Conservation (phyloP, 2,113 vertebrate genomes). For the Anas platyrhynchos region DNA sequence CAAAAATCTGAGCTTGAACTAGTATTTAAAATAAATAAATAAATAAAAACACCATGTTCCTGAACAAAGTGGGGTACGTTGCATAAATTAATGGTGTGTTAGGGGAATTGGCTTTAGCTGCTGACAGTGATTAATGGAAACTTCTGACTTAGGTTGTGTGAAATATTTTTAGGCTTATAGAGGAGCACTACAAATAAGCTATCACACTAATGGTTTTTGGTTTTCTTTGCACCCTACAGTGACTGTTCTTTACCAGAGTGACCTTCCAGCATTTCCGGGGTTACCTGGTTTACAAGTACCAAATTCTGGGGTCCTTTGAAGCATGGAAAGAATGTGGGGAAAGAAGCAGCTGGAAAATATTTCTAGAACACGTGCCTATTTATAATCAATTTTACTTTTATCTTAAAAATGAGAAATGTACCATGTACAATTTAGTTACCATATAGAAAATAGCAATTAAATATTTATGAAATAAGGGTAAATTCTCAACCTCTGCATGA, state of each 20-base stretch:
- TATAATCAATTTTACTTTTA: neutral
- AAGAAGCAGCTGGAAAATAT: neutral
- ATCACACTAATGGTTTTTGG: neutral
- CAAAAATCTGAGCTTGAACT: neutral
- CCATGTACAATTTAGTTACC: neutral
- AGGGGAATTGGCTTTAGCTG: neutral
- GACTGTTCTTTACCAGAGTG: neutral
- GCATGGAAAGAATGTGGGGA: neutral
- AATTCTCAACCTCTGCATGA: neutral
- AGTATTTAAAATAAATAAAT: neutral
- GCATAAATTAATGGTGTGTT: neutral
- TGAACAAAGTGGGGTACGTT: neutral
- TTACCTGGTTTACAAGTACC: neutral
- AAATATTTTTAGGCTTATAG: neutral
- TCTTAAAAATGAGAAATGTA: neutral
- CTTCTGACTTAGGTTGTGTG: neutral
- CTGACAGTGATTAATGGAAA: constrained; percentile 41
- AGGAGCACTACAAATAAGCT: neutral
- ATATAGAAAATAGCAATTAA: neutral
- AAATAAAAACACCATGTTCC: neutral
- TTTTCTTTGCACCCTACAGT: neutral
- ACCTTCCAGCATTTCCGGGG: neutral
- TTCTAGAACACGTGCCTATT: neutral
- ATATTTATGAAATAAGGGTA: neutral
- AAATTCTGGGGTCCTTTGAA: neutral